Base-by-base conservation (phyloP, 2,888 invertebrate genomes). In the Orthosia cruda region DNA sequence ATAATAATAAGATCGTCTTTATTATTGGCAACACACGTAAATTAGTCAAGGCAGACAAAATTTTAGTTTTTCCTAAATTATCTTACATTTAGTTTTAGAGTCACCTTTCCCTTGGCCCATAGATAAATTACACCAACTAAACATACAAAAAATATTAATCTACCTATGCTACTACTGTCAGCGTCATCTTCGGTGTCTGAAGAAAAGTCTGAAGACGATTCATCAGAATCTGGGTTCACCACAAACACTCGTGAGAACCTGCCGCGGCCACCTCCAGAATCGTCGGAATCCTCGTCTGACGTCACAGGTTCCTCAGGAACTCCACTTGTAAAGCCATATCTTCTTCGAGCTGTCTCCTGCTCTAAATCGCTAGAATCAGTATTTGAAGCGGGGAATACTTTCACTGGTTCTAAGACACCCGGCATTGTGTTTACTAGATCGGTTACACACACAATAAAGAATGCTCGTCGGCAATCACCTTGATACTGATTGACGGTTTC, bases 191-290 rank as follows among this genome's bases (percentile, higher is more conserved):
- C 97, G 52, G 97, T 94, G 66, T 97, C 97, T 0, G 97, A 97
- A 4, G 97, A 97, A 4, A 97, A 97, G 66, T 97, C 97, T 0
- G 97, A 97, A 4, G 97, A 97, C 4, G 97, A 97, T 62, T 97
- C 97, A n/a, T 95, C 95, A 13, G 71, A 62, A 55, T 78, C 71
- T 13, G 97, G 97, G 88, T 98, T 98, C n/a, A 98, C 98, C 0
- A 98, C 97, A 89, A 98, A 98, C 32, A 98, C 97, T 72, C 97
- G 97, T 45, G 97, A 97, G 89, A 98, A 98, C 68, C 93, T 92
- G 1, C 95, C 94, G 90, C 96, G 94, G 91, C 97, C 90, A 91
- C 97, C 89, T 91, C 97, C 98, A 0, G 97, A 96, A 79, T 97
- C 96, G 47, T 96, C 96, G 0, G 97, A 96, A 84, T 96, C 96